Evolutionary conservation across 2,113 vertebrate species (phyloP).

Genomic region (Spizaetus ornatus): DNA sequence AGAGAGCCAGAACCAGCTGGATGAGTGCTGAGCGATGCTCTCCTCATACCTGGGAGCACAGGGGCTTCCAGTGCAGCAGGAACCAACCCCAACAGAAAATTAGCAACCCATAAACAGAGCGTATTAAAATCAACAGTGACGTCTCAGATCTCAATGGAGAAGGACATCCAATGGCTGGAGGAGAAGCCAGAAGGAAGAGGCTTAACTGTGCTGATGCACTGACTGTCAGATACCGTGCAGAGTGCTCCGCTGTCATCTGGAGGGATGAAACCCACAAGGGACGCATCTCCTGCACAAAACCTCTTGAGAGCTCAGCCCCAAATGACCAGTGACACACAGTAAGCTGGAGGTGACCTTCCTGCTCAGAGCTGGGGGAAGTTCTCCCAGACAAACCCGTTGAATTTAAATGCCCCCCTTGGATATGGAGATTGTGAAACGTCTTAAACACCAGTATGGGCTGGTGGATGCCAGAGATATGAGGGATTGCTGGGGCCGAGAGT

Average conservation of each 20-base stretch:
- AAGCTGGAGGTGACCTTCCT: not conserved
- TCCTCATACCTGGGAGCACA: not conserved
- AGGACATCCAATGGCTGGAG: not conserved
- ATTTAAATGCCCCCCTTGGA: not conserved
- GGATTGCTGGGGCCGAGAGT: no score
- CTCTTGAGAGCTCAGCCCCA: not conserved
- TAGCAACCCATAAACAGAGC: not conserved
- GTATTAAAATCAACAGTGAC: not conserved
- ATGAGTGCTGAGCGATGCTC: not conserved
- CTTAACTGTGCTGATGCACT: not conserved
- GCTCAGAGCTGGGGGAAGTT: not conserved
- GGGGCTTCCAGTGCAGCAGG: not conserved
- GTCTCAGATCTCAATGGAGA: no score
- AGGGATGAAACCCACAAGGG: not conserved
- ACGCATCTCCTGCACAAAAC: not conserved
- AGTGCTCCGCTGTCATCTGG: accelerated
- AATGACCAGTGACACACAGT: no score
- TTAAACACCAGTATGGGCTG: not conserved
- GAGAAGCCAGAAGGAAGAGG: not conserved
- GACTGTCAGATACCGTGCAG: not conserved
- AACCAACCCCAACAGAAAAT: not conserved
- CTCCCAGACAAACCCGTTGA: not conserved
- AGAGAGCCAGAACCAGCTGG: not conserved
- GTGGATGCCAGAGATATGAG: not conserved
- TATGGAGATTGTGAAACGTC: not conserved